Percentiles rank a stretch among this genome's conserved stretches.
Evolutionary conservation across 2,888 invertebrate species (phyloP).

Genomic region (Eupeodes latifasciatus): DNA sequence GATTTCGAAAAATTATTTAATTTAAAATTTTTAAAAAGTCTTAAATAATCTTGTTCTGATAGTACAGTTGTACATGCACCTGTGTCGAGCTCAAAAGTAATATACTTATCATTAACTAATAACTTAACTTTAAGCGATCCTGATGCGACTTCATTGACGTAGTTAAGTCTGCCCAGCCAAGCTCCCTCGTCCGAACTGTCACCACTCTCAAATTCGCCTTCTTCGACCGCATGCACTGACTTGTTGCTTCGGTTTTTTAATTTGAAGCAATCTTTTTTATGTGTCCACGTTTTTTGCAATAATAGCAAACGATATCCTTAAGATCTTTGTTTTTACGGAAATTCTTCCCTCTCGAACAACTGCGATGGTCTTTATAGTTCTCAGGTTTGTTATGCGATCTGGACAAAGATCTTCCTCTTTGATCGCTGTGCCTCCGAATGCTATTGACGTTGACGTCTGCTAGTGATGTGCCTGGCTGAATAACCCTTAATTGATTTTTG

Average conservation of each 20-base stretch:
- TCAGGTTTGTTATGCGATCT: too few species aligned
- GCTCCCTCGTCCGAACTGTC: constrained; percentile 27
- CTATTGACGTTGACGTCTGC: not conserved
- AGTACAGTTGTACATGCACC: constrained; percentile 35
- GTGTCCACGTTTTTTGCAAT: constrained; percentile 21
- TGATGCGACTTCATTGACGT: constrained; percentile 23
- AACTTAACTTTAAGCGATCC: constrained; percentile 31
- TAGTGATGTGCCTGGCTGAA: not conserved
- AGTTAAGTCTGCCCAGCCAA: constrained; percentile 44
- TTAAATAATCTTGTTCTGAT: constrained; percentile 25
- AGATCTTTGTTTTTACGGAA: constrained; percentile 19
- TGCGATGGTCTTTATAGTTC: not conserved
- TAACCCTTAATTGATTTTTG: not conserved
- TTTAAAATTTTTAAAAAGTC: constrained; percentile 16
- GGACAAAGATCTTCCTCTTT: too few species aligned
- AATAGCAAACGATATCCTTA: constrained; percentile 10
- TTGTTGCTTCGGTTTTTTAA: not conserved
- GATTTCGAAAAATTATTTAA: constrained; percentile 26
- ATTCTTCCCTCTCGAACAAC: not conserved
- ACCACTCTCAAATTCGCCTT: not conserved
- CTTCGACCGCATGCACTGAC: constrained; percentile 9
- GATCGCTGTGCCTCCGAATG: not conserved
- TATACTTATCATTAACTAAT: constrained; percentile 15
- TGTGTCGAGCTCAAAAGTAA: constrained; percentile 30
- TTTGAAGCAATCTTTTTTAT: constrained; percentile 26